Percentiles rank a stretch among this genome's conserved stretches.
Conservation (phyloP, 2,113 vertebrate species). For the Maccullochella peelii region DNA sequence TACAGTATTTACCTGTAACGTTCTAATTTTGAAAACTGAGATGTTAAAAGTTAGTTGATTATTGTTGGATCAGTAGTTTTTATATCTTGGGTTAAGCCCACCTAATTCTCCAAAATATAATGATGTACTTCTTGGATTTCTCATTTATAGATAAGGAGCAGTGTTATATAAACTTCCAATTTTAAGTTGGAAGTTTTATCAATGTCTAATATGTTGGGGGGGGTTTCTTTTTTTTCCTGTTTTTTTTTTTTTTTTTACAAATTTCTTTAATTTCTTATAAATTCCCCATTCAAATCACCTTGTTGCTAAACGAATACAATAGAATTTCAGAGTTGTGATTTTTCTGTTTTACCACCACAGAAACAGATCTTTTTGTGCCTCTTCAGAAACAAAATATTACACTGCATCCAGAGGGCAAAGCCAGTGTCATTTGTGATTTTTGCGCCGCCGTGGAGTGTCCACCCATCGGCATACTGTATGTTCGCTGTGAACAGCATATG, state of each 20-base stretch:
- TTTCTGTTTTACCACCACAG: not conserved
- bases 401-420: not conserved
- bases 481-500: constrained; percentile 68
- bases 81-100: not conserved
- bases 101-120: not conserved
- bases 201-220: no score
- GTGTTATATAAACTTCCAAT: not conserved
- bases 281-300: not conserved
- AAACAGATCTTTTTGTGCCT: no score
- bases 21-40: not conserved
- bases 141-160: not conserved
- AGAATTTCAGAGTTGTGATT: constrained; percentile 4
- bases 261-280: not conserved
- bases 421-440: constrained; percentile 20
- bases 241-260: not conserved
- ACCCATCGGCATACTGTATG: constrained; percentile 56
- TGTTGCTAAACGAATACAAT: not conserved
- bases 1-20: not conserved
- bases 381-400: not conserved
- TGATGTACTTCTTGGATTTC: not conserved
- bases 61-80: not conserved
- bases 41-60: not conserved
- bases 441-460: constrained; percentile 30
- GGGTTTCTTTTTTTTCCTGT: no score
- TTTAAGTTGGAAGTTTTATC: not conserved